These are phyloP conservation scores for Psittacula derbiana DNA, from an alignment of 2,797 vertebrate species.

Conservation along the genomic window DNA sequence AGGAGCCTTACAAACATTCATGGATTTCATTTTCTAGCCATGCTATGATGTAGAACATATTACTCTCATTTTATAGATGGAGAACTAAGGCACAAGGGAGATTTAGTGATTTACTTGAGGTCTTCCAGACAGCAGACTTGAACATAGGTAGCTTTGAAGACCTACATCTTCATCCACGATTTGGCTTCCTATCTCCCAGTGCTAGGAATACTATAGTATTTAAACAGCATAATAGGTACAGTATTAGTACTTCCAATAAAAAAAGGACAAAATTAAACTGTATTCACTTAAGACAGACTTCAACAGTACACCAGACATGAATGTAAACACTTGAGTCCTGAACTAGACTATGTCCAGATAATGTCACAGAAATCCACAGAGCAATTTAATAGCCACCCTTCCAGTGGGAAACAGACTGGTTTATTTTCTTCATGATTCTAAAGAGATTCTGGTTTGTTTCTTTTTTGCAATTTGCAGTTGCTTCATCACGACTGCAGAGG, in stretches of 20 bases:
- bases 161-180: neutral
- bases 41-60: neutral
- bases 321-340: neutral
- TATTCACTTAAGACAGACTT: neutral
- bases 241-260: neutral
- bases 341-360: neutral
- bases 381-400: neutral
- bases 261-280: neutral
- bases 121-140: neutral
- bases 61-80: neutral
- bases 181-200: neutral
- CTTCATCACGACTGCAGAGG: constrained; percentile 93
- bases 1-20: neutral
- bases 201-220: neutral
- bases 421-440: constrained; percentile 26
- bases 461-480: constrained; percentile 83
- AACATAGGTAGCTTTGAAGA: neutral
- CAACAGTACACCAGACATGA: neutral
- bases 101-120: neutral
- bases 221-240: neutral
- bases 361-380: neutral
- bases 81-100: neutral
- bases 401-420: neutral
- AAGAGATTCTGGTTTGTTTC: constrained; percentile 32
- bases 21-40: neutral